Evolutionary conservation across 2,888 invertebrate genomes (phyloP).

Genomic region (Scaptodrosophila latifasciaeformis): DNA sequence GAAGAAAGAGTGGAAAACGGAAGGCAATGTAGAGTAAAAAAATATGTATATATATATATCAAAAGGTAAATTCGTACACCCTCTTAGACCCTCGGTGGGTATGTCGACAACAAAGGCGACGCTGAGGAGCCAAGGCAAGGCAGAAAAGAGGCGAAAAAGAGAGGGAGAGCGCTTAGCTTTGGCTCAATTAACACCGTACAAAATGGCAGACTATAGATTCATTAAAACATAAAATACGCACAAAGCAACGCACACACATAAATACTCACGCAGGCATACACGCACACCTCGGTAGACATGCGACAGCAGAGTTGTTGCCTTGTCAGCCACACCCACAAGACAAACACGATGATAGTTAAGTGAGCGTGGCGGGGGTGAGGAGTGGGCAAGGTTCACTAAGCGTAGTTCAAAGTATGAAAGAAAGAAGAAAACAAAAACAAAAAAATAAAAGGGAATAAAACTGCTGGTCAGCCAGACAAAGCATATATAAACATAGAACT

Average conservation of each 20-base stretch:
- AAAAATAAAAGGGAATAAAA: no score
- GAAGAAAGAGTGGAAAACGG: background rate
- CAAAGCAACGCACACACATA: constrained; percentile 13
- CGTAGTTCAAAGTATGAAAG: constrained; percentile 36
- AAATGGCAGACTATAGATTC: constrained; percentile 57
- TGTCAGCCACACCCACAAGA: constrained; percentile 23
- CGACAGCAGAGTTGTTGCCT: no score
- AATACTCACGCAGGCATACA: constrained; percentile 11
- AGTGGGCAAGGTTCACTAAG: constrained; percentile 16
- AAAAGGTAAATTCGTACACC: constrained; percentile 26
- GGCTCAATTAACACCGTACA: constrained; percentile 62
- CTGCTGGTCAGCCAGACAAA: background rate
- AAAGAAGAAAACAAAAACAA: no score
- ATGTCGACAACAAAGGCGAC: no score
- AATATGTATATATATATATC: constrained; percentile 2
- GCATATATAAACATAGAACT: no score
- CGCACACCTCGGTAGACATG: constrained; percentile 5
- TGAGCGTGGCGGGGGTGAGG: background rate
- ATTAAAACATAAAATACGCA: constrained; percentile 53
- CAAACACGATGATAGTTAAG: background rate
- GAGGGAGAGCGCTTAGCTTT: constrained; percentile 42
- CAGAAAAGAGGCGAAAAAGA: background rate
- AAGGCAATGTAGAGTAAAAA: background rate
- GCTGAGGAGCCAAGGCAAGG: no score
- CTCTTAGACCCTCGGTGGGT: constrained; percentile 9